Evolutionary conservation across 1,140 invertebrate genomes (phyloP), one percentile per base, ranked within the genome.

Genomic region (Probaryconus sp.): DNA sequence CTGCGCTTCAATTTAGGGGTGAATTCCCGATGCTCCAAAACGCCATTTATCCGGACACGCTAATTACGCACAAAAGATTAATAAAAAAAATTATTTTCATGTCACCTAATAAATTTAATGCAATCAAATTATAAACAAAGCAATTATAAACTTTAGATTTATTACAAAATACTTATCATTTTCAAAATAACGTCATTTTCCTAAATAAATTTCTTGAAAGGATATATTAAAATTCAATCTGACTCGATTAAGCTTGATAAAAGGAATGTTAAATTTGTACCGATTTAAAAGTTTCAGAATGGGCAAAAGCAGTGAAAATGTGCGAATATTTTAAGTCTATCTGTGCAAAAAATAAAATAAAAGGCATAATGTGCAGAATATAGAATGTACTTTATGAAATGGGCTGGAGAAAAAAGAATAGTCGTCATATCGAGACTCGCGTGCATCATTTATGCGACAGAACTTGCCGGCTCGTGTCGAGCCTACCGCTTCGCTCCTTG

Each of bases 381-480:
- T 70, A 43, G 67, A 64, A 76, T 76, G 64, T 70, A 70, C 60
- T 70, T 69, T 65, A 64, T 60, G 31, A 70, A 65, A 70, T 65
- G 51, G 53, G 60, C 18, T 21, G 43, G 50, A 45, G 43, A 65
- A 76, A 76, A 76, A 64, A 65, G 60, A 69, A 76, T 76, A 60
- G 60, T 64, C 58, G 60, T 69, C 65, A 65, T 76, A 76, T 75
- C 65, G 72, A 63, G 38, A 26, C 37, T 35, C 45, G 45, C 47
- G 64, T 75, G 60, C 72, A 75, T 75, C 72, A 75, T 75, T 75
- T 69, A 75, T 75, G 47, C 51, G 53, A 69, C 65, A 69, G 60
- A 64, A 75, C 26, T 43, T 60, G 47, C 37, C 50, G 50, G 30
- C 56, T 67, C 53, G 47, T 65, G 33, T 35, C 21, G 61, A 65